Evolutionary conservation across 2,888 invertebrate genomes (phyloP), one percentile per base, ranked within the genome.

Genomic region (Lottia scabra): DNA sequence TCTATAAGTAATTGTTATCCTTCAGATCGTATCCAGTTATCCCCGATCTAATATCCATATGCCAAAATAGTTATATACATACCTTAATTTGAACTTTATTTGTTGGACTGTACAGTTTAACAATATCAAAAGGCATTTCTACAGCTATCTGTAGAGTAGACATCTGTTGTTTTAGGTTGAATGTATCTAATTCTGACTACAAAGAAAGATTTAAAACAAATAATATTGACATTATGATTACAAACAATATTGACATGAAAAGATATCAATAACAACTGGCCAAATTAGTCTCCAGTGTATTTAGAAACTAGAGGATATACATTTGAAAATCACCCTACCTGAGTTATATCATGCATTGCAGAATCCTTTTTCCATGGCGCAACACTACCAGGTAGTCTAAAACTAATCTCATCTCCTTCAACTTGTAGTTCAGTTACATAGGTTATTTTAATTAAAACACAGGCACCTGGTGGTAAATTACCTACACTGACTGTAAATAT

Each of bases 401-500:
- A 90, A 65, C 76, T 78, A 72, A 90, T 87, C 45, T 83, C 73
- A 64, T 87, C 89, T 6, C 84, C 89, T 67, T 89, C 88, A 23
- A 88, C 85, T 72, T 84, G 83, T 64, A 90, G 79, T 74, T 90
- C 90, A 15, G 89, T 83, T 45, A 90, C 88, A 75, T 90, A 90
- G 5, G 88, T 89, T 67, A 90, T 89, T 81, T 90, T 90, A 70
- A 90, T 89, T 2, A 90, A 75, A 3, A 88, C 90, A 27, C 76
- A 75, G n/a, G 87, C 84, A 10, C 81, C 71, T 3, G 89, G 82
- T 2, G 89, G 90, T 12, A 90, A 79, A 78, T 90, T 90, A 15
- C 90, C 90, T 30, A 90, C 87, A 79, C 87, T 89, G 26, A 90
- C 88, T 23, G 89, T 89, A 75, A 90, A 90, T 66, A 90, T 84